Evolutionary conservation across 2,797 vertebrate genomes (phyloP).

Genomic region (Argya squamiceps): DNA sequence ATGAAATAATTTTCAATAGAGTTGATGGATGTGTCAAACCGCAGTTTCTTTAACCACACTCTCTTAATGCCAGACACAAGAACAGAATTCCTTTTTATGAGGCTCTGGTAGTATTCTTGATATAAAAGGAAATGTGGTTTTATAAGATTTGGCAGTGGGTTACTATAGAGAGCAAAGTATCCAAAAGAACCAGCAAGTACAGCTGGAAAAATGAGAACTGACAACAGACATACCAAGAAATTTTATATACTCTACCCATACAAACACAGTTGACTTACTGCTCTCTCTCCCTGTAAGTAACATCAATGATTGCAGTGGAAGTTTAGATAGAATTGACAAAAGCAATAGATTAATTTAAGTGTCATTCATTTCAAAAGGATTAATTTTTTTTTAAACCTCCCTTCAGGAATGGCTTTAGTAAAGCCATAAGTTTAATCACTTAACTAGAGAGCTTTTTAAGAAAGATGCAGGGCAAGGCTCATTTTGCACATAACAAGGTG

Average conservation of each 20-base stretch:
- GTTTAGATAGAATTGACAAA: neutral
- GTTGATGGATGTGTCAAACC: conserved; percentile 31
- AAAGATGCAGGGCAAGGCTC: neutral
- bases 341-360: neutral
- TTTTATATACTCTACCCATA: neutral
- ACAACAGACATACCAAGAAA: neutral
- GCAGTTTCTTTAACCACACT: neutral
- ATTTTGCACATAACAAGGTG: neutral
- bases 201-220: neutral
- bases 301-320: neutral
- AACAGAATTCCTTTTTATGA: conserved; percentile 1
- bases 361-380: neutral
- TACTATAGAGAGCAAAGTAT: neutral
- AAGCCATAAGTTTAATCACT: neutral
- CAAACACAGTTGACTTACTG: neutral
- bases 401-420: neutral
- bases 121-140: conserved; percentile 6
- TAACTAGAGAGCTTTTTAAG: neutral
- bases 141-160: neutral
- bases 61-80: neutral
- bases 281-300: neutral
- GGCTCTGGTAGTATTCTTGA: neutral
- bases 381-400: accelerated
- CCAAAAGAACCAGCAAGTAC: neutral
- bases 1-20: conserved; percentile 6